A percentile compares a stretch with the other conserved stretches of the same genome.
Conservation (phyloP, 2,888 invertebrate species). For the Achlya flavicornis region DNA sequence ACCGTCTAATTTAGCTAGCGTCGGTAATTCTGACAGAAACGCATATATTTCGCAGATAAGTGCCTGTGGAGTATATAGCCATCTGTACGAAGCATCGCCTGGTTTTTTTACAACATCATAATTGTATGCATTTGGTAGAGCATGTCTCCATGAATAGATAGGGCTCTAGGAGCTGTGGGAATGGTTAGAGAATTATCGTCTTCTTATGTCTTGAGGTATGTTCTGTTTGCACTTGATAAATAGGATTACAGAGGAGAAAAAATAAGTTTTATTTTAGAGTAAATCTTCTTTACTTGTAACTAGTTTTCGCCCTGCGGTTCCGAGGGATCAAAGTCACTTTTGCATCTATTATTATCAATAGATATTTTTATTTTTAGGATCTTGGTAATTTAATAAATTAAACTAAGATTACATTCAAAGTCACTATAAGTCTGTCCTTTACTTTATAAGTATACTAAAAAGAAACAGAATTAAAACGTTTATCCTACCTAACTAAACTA, state of each 20-base stretch:
- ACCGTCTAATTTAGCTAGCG: conserved; percentile 14
- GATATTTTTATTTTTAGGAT: neutral
- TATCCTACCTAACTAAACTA: conserved; percentile 46
- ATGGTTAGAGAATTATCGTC: neutral
- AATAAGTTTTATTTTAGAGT: conserved; percentile 1
- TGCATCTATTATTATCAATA: too few species aligned
- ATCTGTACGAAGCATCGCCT: neutral
- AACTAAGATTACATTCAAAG: too few species aligned
- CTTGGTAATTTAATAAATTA: neutral
- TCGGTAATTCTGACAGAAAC: conserved; percentile 7
- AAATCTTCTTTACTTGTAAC: neutral
- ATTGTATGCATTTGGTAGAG: neutral
- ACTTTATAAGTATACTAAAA: too few species aligned
- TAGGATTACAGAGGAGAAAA: neutral
- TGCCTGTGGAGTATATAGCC: neutral
- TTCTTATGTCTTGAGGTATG: neutral
- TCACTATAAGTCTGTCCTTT: too few species aligned
- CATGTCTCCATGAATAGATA: neutral
- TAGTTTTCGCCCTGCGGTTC: too few species aligned
- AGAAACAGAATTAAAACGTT: conserved; percentile 22
- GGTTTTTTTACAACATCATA: neutral
- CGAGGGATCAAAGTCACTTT: too few species aligned
- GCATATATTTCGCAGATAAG: conserved; percentile 9
- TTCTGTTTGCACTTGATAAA: neutral
- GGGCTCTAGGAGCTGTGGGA: neutral